Conservation (phyloP, 2,888 invertebrate species). For the Drosophila formosana region DNA sequence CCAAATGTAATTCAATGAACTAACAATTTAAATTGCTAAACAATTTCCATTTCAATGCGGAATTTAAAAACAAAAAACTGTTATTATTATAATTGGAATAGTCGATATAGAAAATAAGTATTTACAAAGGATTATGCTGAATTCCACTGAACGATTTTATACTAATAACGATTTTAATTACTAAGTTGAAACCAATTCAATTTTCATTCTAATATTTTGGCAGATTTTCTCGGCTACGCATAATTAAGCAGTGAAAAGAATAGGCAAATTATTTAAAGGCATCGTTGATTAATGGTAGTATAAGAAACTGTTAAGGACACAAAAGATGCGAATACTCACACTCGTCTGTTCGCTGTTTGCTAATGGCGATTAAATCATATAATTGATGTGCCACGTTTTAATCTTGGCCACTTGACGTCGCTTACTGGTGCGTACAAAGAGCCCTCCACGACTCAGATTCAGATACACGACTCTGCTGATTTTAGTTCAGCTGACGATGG, state of each 20-base stretch:
- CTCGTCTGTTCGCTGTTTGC: constrained; percentile 22
- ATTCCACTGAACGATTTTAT: too few relatives aligned
- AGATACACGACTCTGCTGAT: constrained; percentile 1
- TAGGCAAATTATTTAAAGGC: background rate
- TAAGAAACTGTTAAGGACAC: constrained; percentile 7
- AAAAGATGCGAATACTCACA: constrained; percentile 55
- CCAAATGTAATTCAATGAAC: background rate
- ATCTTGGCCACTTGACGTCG: constrained; percentile 24
- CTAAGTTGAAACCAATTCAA: too few relatives aligned
- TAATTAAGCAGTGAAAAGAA: background rate
- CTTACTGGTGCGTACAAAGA: constrained; percentile 10
- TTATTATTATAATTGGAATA: too few relatives aligned
- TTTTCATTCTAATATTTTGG: background rate
- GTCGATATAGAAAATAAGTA: too few relatives aligned
- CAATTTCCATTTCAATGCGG: background rate
- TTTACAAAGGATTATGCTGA: too few relatives aligned
- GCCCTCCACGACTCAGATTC: constrained; percentile 11
- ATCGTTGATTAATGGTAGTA: constrained; percentile 7
- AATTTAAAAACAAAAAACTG: too few relatives aligned
- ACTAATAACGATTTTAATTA: too few relatives aligned
- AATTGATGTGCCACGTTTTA: constrained; percentile 49
- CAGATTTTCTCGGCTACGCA: background rate
- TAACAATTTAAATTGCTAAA: background rate
- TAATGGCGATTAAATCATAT: constrained; percentile 47
- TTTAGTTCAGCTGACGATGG: background rate